Conservation (phyloP, 2,113 vertebrate genomes). For the Glaucomys volans region DNA sequence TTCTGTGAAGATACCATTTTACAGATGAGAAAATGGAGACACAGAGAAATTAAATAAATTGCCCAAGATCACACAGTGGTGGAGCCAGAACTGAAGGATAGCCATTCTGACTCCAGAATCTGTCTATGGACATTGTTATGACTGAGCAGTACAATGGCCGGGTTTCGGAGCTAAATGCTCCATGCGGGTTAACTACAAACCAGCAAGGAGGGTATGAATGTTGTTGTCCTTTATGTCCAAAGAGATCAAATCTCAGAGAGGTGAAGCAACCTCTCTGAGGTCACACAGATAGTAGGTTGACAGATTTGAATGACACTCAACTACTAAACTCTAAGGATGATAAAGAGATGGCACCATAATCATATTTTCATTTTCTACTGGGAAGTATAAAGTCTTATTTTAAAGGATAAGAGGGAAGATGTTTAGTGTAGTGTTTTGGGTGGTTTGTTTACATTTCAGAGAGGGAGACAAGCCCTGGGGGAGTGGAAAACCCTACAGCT, state of each 20-base stretch:
- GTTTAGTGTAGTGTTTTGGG: background rate
- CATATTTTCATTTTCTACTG: background rate
- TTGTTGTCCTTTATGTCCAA: background rate
- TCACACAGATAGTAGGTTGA: background rate
- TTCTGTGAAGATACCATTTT: constrained; percentile 5
- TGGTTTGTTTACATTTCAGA: background rate
- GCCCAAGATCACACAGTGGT: background rate
- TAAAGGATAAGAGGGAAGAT: background rate
- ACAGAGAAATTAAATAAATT: background rate
- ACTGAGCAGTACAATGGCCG: background rate
- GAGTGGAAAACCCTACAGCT: background rate
- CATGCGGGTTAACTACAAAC: background rate
- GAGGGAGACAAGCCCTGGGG: background rate
- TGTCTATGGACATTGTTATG: background rate
- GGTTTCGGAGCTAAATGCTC: background rate
- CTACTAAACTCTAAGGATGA: background rate
- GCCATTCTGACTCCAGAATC: background rate
- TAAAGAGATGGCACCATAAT: background rate
- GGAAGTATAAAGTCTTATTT: background rate
- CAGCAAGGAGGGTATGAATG: background rate
- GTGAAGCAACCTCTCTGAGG: background rate
- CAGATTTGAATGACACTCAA: background rate
- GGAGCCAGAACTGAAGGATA: background rate
- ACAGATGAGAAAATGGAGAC: constrained; percentile 24
- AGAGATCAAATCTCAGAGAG: background rate